Base-by-base conservation (phyloP, 1,140 invertebrate genomes). In the Uloborus diversus region DNA sequence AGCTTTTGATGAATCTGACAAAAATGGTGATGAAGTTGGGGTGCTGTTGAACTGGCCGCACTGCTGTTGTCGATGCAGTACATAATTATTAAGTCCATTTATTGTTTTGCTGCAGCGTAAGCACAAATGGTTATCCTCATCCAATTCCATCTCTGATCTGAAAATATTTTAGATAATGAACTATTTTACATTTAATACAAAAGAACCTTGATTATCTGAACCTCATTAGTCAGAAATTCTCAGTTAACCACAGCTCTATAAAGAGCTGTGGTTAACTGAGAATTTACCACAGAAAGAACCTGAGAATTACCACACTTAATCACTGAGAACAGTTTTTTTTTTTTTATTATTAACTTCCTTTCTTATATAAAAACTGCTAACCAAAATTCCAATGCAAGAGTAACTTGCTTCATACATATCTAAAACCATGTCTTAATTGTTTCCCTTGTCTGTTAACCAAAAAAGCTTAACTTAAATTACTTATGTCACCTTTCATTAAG, bases 101-200 rank as follows among this genome's bases (percentile, higher is more conserved):
- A 96, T 92, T 1, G 93, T 95, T 1, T 89, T 84, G 79, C 93
- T 92, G 87, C 94, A 96, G 83, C 93, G 93, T 70, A 96, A 91
- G 85, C 94, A 96, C 69, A 94, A 90, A 83, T 96, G 94, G 2
- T 89, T 92, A 84, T 95, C 93, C 35, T 94, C 92, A 49, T 93
- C 90, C 17, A 91, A 90, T 23, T 83, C 82, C 70, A 80, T 68
- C 59, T 32, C 27, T 69, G 23, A 61, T 57, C 23, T 75, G 3
- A 56, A 81, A 33, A 62, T 69, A 20, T 35, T 30, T 33, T 1
- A 65, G 14, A 57, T 13, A 62, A 33, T 5, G 14, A 13, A 32
- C 28, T 5, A n/a, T 28, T 17, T 62, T 13, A 9, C 14, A 14
- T 11, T 9, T 57, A 23, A 3, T 20, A n/a, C 14, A 17, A 49